Percentiles rank a stretch among this genome's conserved stretches.
Evolutionary conservation across 2,888 invertebrate species (phyloP).

Genomic region (Labia minor): DNA sequence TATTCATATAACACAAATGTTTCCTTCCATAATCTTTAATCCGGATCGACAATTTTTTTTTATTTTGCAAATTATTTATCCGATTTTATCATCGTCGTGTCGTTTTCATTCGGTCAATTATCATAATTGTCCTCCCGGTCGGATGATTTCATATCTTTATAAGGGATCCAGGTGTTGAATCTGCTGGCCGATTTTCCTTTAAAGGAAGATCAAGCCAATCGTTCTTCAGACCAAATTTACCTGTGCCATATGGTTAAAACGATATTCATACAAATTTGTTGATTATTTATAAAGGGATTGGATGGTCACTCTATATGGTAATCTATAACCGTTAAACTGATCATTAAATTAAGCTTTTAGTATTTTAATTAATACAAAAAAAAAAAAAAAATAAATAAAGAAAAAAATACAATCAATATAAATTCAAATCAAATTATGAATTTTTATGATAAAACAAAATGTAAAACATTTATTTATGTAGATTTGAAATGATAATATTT

Average conservation of each 20-base stretch:
- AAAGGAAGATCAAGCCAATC: background rate
- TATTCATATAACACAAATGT: too few relatives aligned
- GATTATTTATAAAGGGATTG: background rate
- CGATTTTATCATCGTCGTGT: background rate
- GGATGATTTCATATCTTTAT: background rate
- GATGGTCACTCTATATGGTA: background rate
- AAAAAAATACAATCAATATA: too few relatives aligned
- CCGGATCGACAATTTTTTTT: too few relatives aligned
- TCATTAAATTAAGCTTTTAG: too few relatives aligned
- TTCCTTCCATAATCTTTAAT: too few relatives aligned
- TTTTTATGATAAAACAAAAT: too few relatives aligned
- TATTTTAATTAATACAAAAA: too few relatives aligned
- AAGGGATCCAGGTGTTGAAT: background rate
- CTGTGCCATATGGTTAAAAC: background rate
- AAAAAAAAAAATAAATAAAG: too few relatives aligned
- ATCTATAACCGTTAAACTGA: background rate
- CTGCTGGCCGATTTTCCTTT: background rate
- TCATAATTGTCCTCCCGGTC: background rate
- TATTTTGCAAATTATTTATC: too few relatives aligned
- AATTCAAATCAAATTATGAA: too few relatives aligned
- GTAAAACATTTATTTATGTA: too few relatives aligned
- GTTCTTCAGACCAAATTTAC: background rate
- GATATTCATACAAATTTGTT: background rate
- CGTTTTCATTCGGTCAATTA: background rate
- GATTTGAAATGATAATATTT: too few relatives aligned